Conservation (phyloP, 2,888 invertebrate genomes). For the Caradrina kadenii region DNA sequence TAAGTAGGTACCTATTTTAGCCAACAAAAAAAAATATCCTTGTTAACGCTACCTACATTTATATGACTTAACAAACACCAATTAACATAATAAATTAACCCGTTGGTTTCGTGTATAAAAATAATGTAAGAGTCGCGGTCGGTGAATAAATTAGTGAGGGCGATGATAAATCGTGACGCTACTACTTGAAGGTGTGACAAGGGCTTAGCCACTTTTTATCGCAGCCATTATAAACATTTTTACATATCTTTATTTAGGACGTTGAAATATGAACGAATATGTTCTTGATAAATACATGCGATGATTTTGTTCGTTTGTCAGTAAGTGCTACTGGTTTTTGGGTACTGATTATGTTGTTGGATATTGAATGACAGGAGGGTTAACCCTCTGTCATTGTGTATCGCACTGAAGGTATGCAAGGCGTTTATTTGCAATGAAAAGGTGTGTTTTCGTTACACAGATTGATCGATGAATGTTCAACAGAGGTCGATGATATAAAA, state of each 20-base stretch:
- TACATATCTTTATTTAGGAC: constrained; percentile 51
- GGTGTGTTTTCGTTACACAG: constrained; percentile 4
- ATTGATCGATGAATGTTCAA: constrained; percentile 13
- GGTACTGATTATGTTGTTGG: constrained; percentile 44
- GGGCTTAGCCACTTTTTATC: constrained; percentile 50
- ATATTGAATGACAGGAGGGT: constrained; percentile 41
- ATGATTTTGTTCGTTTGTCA: constrained; percentile 55
- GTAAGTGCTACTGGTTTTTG: constrained; percentile 50
- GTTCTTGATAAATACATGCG: constrained; percentile 52
- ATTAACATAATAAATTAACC: constrained; percentile 78
- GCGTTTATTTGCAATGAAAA: constrained; percentile 31
- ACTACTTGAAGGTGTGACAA: constrained; percentile 63
- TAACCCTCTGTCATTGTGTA: constrained; percentile 21
- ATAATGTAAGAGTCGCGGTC: constrained; percentile 64
- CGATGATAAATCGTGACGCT: constrained; percentile 68
- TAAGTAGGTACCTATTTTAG: constrained; percentile 25
- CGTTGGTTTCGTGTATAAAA: constrained; percentile 72
- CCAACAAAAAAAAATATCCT: constrained; percentile 49
- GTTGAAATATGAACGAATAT: constrained; percentile 57
- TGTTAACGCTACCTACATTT: constrained; percentile 53
- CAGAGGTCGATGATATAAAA: neutral
- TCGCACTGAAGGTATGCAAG: constrained; percentile 30
- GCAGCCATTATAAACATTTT: constrained; percentile 50
- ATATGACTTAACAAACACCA: constrained; percentile 73
- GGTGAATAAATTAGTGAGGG: constrained; percentile 68